Evolutionary conservation across 2,113 vertebrate species (phyloP).

Genomic region (Pelusios castaneus): DNA sequence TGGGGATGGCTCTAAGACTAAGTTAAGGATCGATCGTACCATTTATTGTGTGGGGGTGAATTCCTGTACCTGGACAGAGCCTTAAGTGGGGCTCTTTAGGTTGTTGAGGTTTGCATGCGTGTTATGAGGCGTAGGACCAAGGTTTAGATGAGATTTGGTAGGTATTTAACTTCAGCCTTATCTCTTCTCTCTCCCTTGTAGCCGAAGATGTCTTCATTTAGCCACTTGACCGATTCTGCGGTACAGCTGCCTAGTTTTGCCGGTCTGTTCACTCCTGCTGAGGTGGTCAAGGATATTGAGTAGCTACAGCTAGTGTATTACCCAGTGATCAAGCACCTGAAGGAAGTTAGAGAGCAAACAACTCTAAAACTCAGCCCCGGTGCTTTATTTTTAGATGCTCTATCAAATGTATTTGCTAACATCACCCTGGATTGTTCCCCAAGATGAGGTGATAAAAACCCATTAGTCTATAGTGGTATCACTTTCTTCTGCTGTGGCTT

Average conservation of each 20-base stretch:
- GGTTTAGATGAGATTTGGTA: background rate
- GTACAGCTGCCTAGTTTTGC: slow-evolving; percentile 17
- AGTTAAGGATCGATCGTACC: rapidly evolving
- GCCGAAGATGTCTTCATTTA: background rate
- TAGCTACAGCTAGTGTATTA: background rate
- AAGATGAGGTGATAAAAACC: rapidly evolving
- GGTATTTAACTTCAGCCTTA: background rate
- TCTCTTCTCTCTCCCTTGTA: background rate
- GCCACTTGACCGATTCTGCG: background rate
- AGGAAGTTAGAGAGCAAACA: rapidly evolving
- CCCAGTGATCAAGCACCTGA: background rate
- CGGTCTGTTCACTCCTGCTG: background rate
- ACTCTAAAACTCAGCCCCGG: background rate
- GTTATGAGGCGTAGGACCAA: background rate
- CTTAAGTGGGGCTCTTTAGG: background rate
- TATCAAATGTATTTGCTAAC: rapidly evolving
- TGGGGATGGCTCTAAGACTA: background rate
- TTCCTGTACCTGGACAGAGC: rapidly evolving
- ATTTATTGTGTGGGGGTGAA: rapidly evolving
- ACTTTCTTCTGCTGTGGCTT: background rate
- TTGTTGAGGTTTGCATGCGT: rapidly evolving
- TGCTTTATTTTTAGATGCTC: rapidly evolving
- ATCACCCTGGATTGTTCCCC: rapidly evolving
- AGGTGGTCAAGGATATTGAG: background rate
- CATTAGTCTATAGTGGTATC: background rate